Evolutionary conservation across 1,140 invertebrate genomes (phyloP), one percentile per base, ranked within the genome.

Genomic region (Bombus fervidus): DNA sequence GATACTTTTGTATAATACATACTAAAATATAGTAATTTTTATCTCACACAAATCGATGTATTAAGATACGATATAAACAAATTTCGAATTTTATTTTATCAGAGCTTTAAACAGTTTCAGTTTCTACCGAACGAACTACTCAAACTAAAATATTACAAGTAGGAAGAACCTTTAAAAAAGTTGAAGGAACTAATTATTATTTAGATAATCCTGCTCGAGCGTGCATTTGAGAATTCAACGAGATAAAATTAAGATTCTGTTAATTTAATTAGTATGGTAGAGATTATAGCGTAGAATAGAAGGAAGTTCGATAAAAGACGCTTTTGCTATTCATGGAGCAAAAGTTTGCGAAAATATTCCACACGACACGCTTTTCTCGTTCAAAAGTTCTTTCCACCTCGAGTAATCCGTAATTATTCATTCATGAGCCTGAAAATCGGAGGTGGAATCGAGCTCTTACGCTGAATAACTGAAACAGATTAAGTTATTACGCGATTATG

Each of bases 401-500:
- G 18, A 43, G 10, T 62, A 73, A 81, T 43, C 69, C 68, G 39
- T 62, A 41, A 81, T 81, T 81, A 74, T 81, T 66, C 59, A 68
- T 68, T 47, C 75, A 31, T 31, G 57, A 77, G 57, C 28, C 15
- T 5, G 34, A 6, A 62, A 77, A 62, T 59, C 75, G 18, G 37
- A 37, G 31, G 37, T 62, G 39, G 41, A 47, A 66, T 68, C 39
- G 15, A 34, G 39, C 22, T 34, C 64, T 68, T 18, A 47, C 31
- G 39, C 37, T 25, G n/a, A 69, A 37, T 31, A 81, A 73, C 47
- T 41, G 79, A 72, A 39, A 31, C 53, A 37, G 47, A 81, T 81
- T 59, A 72, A 81, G n/a, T 31, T 62, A 73, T 47, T 39, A 57
- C n/a, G 57, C 57, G 28, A 78, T 59, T 57, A 43, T 57, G 18